Percentiles rank a stretch among this genome's conserved stretches.
Conservation (phyloP, 2,797 vertebrate genomes). For the Galagoides demidoff region DNA sequence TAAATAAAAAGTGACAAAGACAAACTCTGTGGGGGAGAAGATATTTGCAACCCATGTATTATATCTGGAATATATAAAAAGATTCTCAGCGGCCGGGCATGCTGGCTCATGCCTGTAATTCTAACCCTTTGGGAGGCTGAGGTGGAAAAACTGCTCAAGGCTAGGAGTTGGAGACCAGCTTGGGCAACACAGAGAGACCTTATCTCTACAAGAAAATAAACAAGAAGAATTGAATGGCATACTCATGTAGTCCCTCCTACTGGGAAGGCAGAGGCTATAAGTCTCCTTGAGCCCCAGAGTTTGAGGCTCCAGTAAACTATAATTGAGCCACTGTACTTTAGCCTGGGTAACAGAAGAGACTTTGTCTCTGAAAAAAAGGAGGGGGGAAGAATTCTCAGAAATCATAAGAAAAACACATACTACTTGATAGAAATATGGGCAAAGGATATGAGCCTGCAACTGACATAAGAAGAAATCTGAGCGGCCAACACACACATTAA, state of each 20-base stretch:
- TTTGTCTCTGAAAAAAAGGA: neutral
- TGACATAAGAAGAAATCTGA: slow-evolving; percentile 28
- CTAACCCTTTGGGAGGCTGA: neutral
- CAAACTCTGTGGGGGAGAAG: neutral
- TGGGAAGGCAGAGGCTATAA: neutral
- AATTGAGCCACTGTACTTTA: neutral
- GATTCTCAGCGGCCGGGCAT: neutral
- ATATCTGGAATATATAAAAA: neutral
- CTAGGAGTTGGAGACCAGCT: neutral
- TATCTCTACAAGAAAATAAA: neutral
- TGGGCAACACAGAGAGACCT: neutral
- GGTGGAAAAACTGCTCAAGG: neutral
- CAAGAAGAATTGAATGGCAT: neutral
- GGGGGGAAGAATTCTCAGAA: neutral
- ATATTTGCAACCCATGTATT: slow-evolving; percentile 29
- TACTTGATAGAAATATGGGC: neutral
- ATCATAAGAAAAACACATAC: slow-evolving; percentile 24
- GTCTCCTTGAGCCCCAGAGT: neutral
- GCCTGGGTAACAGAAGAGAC: neutral
- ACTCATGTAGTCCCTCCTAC: neutral
- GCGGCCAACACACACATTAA: slow-evolving; percentile 20
- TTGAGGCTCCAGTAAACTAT: neutral
- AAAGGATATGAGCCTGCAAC: slow-evolving; percentile 39
- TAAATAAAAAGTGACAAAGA: slow-evolving; percentile 48
- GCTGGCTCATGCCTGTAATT: neutral